phyloP scores from a whole-genome alignment of 2,888 invertebrate genomes.

The Synergus itoensis region DNA sequence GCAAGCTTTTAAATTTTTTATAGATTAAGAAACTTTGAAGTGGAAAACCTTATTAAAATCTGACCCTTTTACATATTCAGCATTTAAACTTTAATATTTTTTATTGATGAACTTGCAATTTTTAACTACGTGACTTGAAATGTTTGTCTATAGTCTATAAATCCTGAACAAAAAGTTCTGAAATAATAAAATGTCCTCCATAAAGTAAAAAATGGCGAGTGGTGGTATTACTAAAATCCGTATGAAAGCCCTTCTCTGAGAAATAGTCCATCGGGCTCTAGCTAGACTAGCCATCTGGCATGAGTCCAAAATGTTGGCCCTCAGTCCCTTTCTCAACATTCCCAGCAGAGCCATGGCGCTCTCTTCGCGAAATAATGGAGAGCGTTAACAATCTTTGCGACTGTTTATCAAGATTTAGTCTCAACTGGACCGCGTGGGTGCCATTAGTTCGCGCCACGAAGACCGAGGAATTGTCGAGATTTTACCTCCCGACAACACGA shows the following conservation, averaged over 20 bases:
- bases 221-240: neutral
- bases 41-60: no score
- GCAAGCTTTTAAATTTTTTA: no score
- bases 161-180: neutral
- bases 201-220: neutral
- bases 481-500: slow-evolving; percentile 13
- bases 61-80: no score
- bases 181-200: neutral
- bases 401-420: slow-evolving; percentile 64
- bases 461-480: slow-evolving; percentile 31
- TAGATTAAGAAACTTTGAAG: no score
- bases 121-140: no score
- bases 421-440: slow-evolving; percentile 45
- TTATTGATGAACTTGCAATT: no score
- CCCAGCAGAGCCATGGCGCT: slow-evolving; percentile 23
- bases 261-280: slow-evolving; percentile 12
- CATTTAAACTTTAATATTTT: no score
- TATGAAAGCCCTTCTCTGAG: neutral
- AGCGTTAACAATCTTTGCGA: slow-evolving; percentile 61
- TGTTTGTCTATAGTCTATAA: neutral
- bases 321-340: slow-evolving; percentile 8
- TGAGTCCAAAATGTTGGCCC: slow-evolving; percentile 14
- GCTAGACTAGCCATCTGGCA: slow-evolving; percentile 7
- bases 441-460: slow-evolving; percentile 36
- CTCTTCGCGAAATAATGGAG: slow-evolving; percentile 57